Evolutionary conservation across 2,888 invertebrate species (phyloP).

Genomic region (Yponomeuta malinellus): DNA sequence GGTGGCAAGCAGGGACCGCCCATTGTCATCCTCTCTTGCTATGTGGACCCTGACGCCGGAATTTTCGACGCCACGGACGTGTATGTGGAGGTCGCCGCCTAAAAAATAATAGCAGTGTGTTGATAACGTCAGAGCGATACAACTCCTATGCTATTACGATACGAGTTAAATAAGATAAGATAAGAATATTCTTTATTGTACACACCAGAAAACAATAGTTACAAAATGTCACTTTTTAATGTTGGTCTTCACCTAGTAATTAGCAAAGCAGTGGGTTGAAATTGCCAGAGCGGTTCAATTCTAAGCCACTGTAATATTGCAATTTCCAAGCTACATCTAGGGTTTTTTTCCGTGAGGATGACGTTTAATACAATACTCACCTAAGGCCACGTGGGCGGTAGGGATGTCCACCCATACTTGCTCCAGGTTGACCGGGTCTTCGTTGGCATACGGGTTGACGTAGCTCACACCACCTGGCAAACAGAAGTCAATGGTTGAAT

Average conservation of each 20-base stretch:
- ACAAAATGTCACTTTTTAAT: too few relatives aligned
- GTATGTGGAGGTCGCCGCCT: conserved; percentile 84
- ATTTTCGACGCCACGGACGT: conserved; percentile 73
- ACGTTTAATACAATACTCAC: not conserved
- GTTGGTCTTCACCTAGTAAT: too few relatives aligned
- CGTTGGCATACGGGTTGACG: conserved; percentile 56
- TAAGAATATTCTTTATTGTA: too few relatives aligned
- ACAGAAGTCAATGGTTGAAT: conserved; percentile 17
- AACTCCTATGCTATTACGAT: too few relatives aligned
- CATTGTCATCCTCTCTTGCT: conserved; percentile 68
- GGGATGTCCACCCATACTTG: conserved; percentile 81
- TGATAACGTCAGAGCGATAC: too few relatives aligned
- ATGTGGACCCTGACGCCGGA: conserved; percentile 55
- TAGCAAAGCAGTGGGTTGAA: too few relatives aligned
- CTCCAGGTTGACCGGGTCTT: conserved; percentile 53
- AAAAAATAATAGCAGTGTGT: not conserved
- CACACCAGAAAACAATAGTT: too few relatives aligned
- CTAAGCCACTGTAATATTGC: too few relatives aligned
- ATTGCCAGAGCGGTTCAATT: too few relatives aligned
- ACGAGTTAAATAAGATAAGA: too few relatives aligned
- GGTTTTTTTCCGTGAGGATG: too few relatives aligned
- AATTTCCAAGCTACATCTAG: too few relatives aligned
- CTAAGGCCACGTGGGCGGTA: conserved; percentile 84
- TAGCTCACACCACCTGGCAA: conserved; percentile 54
- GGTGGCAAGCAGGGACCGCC: conserved; percentile 51